Evolutionary conservation across 2,888 invertebrate species (phyloP), one percentile per base, ranked within the genome.

Genomic region (Cryptocheilus praepositus): DNA sequence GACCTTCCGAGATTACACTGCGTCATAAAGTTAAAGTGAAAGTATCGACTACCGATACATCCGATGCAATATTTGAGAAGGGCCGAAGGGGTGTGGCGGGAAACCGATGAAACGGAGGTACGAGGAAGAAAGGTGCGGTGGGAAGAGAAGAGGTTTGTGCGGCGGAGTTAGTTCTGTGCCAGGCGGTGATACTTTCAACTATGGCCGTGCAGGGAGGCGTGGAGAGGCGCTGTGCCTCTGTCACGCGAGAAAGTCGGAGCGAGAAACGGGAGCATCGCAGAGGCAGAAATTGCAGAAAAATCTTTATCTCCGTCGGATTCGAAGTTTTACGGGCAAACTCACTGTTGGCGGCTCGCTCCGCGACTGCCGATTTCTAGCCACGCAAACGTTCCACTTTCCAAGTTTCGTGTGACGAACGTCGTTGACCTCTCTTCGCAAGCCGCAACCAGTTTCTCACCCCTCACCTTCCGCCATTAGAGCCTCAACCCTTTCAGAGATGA

Each of bases 121-220:
- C 15, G 36, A 43, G 52, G 18, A 52, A 64, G 36, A 45, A 45
- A n/a, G 22, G 22, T n/a, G 22, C 15, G 44, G 57, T 49, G 36
- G 49, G 13, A 28, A n/a, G 71, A 68, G 70, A 77, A 76, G 79
- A 82, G 84, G 84, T 83, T 86, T 85, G 86, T 82, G 81, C 8
- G 36, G 11, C 36, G 83, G 89, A 88, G 89, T 89, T 89, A 85
- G 87, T 73, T 89, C 85, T 87, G 92, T 92, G 87, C 92, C 92
- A 91, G 92, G 90, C 90, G 83, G 86, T 79, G 89, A 89, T 87
- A 82, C 82, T 90, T 90, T 88, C 81, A 36, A 36, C 36, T 36
- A 36, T 36, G 36, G 36, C 11, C 11, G 36, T 36, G 36, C 36
- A 36, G 36, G 36, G 36, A 11, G 36, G 36, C 28, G 45, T 58